Base-by-base conservation (phyloP, 1,140 invertebrate species). In the Drosophila pseudoananassae region DNA sequence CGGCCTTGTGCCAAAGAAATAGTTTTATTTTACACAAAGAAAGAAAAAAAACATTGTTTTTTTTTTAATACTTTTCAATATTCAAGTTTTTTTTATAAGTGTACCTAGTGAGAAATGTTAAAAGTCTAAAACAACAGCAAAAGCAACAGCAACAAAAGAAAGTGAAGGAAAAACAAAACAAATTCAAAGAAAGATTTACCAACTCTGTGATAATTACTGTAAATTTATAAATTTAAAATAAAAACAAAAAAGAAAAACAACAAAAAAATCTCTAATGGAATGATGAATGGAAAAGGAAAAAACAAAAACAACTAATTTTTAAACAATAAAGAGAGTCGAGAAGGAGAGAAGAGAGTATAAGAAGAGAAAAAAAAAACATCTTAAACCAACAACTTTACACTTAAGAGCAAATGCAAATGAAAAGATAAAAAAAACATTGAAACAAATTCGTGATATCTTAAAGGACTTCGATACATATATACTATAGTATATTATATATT, bases 391-490 rank as follows among this genome's bases (percentile, higher is more conserved):
- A 81, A 85, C 82, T 85, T 85, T 87, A 87, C 72, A 75, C 71
- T 84, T 91, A 90, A 90, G 82, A 87, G 82, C 76, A 88, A 90
- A 90, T 84, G 82, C 79, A 90, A 90, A 90, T 76, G 69, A 91
- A 91, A 91, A 84, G 70, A 89, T 84, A 91, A 91, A 90, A 43
- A 91, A 91, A 91, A 20, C 90, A 91, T 91, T 91, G 90, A 91
- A 91, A 91, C 90, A 91, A 91, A 91, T 91, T 91, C 90, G 90
- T 91, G 90, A 91, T 91, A 91, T 91, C 90, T 91, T 91, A 91
- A 91, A 91, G 90, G 90, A 91, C 90, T 91, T 91, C 90, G 90
- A 91, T 91, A 91, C 90, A 91, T 91, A 88, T 88, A 91, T 91
- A 91, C 90, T 91, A 91, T 91, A 91, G 90, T 90, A 90, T 90